Conservation (phyloP, 64 coral and sea anemone species). For the Orbicella faveolata region DNA sequence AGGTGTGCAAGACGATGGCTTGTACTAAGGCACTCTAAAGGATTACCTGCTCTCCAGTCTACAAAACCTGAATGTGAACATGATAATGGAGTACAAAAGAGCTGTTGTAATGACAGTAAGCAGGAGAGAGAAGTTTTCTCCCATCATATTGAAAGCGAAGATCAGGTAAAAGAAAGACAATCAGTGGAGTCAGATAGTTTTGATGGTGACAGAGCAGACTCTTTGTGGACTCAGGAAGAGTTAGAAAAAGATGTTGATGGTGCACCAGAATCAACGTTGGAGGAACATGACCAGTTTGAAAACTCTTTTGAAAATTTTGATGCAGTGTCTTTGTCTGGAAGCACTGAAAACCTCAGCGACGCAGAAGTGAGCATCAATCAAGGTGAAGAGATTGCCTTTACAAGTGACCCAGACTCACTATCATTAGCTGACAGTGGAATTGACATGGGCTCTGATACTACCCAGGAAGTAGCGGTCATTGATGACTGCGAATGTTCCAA, state of each 20-base stretch:
- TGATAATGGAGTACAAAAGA: neutral
- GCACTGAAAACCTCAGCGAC: slow-evolving; percentile 23
- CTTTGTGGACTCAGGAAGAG: neutral
- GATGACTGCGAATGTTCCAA: slow-evolving; percentile 21
- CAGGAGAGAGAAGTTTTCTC: neutral
- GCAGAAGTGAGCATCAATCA: neutral
- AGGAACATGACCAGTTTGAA: slow-evolving; percentile 19
- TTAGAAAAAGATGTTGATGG: neutral
- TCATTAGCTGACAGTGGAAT: slow-evolving; percentile 38
- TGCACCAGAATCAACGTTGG: neutral
- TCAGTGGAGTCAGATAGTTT: neutral
- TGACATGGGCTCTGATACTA: slow-evolving; percentile 13
- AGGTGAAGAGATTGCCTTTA: neutral
- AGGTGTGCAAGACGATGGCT: slow-evolving; percentile 81
- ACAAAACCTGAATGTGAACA: neutral
- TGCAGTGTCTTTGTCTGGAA: neutral
- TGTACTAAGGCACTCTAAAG: slow-evolving; percentile 16
- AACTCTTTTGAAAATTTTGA: slow-evolving; percentile 22
- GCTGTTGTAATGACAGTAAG: too few relatives aligned
- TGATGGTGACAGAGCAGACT: neutral
- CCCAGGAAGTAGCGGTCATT: neutral
- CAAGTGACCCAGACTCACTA: slow-evolving; percentile 13
- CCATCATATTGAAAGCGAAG: neutral
- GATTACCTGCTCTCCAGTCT: neutral
- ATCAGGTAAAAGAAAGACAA: neutral